Evolutionary conservation across 2,888 invertebrate genomes (phyloP).

Genomic region (Lasioglossum pauxillum): DNA sequence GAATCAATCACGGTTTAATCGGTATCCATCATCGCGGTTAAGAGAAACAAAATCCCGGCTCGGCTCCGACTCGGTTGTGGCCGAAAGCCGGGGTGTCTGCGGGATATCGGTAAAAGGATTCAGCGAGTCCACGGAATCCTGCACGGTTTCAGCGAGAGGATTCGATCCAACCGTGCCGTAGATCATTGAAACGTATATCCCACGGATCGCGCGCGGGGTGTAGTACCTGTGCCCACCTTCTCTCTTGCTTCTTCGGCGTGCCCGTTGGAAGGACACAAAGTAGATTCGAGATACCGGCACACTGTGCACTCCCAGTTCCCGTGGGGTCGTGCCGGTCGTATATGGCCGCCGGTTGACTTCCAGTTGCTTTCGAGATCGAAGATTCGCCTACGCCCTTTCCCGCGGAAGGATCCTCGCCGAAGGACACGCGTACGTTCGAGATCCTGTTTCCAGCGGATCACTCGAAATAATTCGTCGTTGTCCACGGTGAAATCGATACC

Average conservation of each 20-base stretch:
- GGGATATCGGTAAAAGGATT: slow-evolving; percentile 50
- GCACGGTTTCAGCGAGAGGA: slow-evolving; percentile 45
- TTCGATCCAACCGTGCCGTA: slow-evolving; percentile 66
- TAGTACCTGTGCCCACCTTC: slow-evolving; percentile 55
- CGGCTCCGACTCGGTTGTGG: background rate
- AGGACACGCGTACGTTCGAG: slow-evolving; percentile 64
- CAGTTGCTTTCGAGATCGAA: slow-evolving; percentile 77
- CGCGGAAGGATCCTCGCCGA: slow-evolving; percentile 54
- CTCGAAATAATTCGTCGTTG: slow-evolving; percentile 63
- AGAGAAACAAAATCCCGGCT: slow-evolving; percentile 5
- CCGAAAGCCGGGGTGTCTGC: slow-evolving; percentile 32
- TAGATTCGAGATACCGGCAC: slow-evolving; percentile 79
- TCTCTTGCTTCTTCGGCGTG: slow-evolving; percentile 30
- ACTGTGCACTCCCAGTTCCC: slow-evolving; percentile 78
- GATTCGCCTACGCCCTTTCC: slow-evolving; percentile 81
- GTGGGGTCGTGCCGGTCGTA: slow-evolving; percentile 75
- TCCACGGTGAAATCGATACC: slow-evolving; percentile 63
- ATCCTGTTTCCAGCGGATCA: slow-evolving; percentile 67
- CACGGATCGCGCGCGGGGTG: slow-evolving; percentile 62
- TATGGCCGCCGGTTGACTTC: slow-evolving; percentile 70
- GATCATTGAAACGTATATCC: slow-evolving; percentile 80
- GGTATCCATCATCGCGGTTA: slow-evolving; percentile 13
- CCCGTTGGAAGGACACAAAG: slow-evolving; percentile 79
- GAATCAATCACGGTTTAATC: slow-evolving; percentile 29
- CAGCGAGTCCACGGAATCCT: slow-evolving; percentile 55